Evolutionary conservation across 2,113 vertebrate species (phyloP).

Genomic region (Coryphaenoides rupestris): DNA sequence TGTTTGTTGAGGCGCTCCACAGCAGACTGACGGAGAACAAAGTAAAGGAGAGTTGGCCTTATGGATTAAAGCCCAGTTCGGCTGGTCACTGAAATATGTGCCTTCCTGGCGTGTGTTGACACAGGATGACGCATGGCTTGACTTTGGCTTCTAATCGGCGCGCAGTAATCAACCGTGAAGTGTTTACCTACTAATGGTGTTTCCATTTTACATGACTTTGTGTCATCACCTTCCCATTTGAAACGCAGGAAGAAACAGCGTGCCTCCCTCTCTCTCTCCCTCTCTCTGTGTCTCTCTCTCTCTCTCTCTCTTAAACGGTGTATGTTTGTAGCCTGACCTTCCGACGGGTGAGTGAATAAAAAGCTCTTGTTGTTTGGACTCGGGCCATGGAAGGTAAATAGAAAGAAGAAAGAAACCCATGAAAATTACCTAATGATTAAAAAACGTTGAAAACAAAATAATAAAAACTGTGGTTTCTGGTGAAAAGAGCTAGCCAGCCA

Average conservation of each 20-base stretch:
- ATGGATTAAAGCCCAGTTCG: slow-evolving; percentile 57
- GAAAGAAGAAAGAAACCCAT: slow-evolving; percentile 55
- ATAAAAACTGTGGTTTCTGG: no score
- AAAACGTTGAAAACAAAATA: no score
- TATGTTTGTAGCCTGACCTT: slow-evolving; percentile 38
- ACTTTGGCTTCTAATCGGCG: slow-evolving; percentile 78
- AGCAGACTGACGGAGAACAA: slow-evolving; percentile 44
- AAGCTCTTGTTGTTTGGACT: slow-evolving; percentile 37
- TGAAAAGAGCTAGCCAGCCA: no score
- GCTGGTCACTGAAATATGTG: slow-evolving; percentile 72
- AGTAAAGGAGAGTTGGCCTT: slow-evolving; percentile 43
- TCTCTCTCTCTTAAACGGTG: slow-evolving; percentile 26
- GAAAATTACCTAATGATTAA: no score
- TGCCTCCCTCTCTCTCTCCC: slow-evolving; percentile 57
- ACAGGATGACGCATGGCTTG: slow-evolving; percentile 63
- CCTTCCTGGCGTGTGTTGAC: slow-evolving; percentile 70
- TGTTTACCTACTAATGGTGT: slow-evolving; percentile 84
- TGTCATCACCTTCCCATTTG: slow-evolving; percentile 81
- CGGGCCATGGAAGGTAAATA: slow-evolving; percentile 61
- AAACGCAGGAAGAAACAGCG: slow-evolving; percentile 66
- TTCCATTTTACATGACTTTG: slow-evolving; percentile 76
- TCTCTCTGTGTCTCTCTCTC: no score
- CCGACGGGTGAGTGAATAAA: slow-evolving; percentile 69
- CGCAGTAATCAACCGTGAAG: slow-evolving; percentile 67
- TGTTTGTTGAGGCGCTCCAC: slow-evolving; percentile 40